Percentiles rank a stretch among this genome's conserved stretches.
phyloP scores from a whole-genome alignment of 2,888 invertebrate species.

The Lymantria dispar region DNA sequence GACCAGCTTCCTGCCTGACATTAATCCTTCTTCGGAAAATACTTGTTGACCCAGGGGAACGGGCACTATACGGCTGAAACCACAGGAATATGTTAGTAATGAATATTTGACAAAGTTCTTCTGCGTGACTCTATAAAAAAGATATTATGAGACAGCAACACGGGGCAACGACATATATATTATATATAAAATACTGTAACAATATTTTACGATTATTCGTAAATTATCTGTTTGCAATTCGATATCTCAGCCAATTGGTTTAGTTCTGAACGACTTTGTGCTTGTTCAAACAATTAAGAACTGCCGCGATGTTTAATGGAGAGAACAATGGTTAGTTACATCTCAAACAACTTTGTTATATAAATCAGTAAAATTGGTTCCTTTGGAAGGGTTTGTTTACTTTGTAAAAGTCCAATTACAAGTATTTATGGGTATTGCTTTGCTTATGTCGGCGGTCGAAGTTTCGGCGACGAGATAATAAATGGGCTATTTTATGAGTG shows the following conservation, averaged over 20 bases:
- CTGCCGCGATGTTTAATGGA: slow-evolving; percentile 24
- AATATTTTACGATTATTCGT: slow-evolving; percentile 34
- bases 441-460: not conserved
- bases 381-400: slow-evolving; percentile 19
- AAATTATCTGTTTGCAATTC: slow-evolving; percentile 36
- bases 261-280: slow-evolving; percentile 19
- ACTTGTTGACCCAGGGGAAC: no score
- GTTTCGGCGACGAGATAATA: not conserved
- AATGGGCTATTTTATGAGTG: not conserved
- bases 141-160: no score
- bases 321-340: slow-evolving; percentile 36
- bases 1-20: no score
- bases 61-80: no score
- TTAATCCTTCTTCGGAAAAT: no score
- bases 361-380: slow-evolving; percentile 32
- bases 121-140: no score
- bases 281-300: slow-evolving; percentile 32
- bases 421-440: slow-evolving; percentile 11
- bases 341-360: slow-evolving; percentile 28
- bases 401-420: slow-evolving; percentile 18
- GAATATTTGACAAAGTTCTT: no score
- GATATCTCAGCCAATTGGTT: slow-evolving; percentile 30
- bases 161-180: no score
- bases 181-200: not conserved
- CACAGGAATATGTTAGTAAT: no score